phyloP scores from a whole-genome alignment of 1,140 invertebrate species.

The Leptopilina clavipes region DNA sequence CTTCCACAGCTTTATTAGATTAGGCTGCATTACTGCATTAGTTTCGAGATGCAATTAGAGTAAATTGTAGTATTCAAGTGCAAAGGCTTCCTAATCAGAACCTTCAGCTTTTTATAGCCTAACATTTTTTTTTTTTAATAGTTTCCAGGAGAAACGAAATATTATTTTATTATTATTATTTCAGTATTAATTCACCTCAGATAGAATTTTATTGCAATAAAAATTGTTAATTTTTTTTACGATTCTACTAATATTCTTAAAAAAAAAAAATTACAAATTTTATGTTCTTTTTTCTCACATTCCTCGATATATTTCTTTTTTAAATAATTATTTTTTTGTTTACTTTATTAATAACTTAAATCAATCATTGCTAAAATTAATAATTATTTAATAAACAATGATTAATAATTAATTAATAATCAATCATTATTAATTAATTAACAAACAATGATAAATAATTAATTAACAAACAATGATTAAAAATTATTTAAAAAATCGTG shows the following conservation, averaged over 20 bases:
- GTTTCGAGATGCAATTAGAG: constrained; percentile 19
- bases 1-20: background rate
- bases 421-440: no score
- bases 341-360: no score
- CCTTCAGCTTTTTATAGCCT: constrained; percentile 18
- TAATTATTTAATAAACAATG: no score
- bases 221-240: background rate
- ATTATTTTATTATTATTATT: constrained; percentile 10
- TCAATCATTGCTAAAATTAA: no score
- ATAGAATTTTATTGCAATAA: background rate
- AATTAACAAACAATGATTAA: no score
- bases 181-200: background rate
- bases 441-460: no score
- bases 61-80: constrained; percentile 27
- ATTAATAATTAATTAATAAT: no score
- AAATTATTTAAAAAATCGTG: no score
- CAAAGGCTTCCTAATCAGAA: constrained; percentile 15
- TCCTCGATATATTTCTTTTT: no score
- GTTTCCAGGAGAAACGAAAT: background rate
- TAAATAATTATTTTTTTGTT: no score
- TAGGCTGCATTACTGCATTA: constrained; percentile 31
- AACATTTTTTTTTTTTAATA: constrained; percentile 2
- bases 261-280: background rate
- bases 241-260: background rate
- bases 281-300: no score